Evolutionary conservation across 2,113 vertebrate species (phyloP), one percentile per base, ranked within the genome.

Genomic region (Ctenodactylus gundi): DNA sequence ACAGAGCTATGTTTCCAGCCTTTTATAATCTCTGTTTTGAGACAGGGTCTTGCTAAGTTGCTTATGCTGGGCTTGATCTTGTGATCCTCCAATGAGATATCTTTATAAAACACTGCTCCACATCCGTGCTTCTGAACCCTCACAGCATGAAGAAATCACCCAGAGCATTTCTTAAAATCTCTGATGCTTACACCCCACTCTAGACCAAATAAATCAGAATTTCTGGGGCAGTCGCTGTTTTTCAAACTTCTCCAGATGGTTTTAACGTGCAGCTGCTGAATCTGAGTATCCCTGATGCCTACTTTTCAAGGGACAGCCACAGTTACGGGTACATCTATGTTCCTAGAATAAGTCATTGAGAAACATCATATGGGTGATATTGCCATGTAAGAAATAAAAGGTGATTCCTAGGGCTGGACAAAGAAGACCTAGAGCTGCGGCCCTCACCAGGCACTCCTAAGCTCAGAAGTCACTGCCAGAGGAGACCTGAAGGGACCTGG

Each of bases 51-150:
- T 51, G 46, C 72, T 51, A 51, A 75, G 46, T 34, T n/a, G 29
- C 72, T 29, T 46, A 21, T 29, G 29, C 72, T 75, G 72, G 72
- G 15, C 34, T 34, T 34, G 46, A 51, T 20, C 46, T 51, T 34
- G 29, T 23, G 41, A 6, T 75, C 72, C 29, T 4, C 51, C n/a
- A 53, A 4, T 1, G 18, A 25, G 29, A 3, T 8, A 36, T 4
- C n/a, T 78, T 29, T 23, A 4, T 0, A 27, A 64, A 62, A 2
- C 49, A 2, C 2, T 0, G 0, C 41, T 68, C 1, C 1, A 20
- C 7, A 6, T 5, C 0, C 3, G 13, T 1, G 11, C 39, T 2
- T 65, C 11, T 29, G 13, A 29, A 55, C 41, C 34, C 53, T 8
- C 2, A 2, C 18, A 0, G 55, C 31, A 3, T 36, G 34, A 31